Evolutionary conservation across 2,888 invertebrate species (phyloP).

Genomic region (Tenthredo scrophulariae): DNA sequence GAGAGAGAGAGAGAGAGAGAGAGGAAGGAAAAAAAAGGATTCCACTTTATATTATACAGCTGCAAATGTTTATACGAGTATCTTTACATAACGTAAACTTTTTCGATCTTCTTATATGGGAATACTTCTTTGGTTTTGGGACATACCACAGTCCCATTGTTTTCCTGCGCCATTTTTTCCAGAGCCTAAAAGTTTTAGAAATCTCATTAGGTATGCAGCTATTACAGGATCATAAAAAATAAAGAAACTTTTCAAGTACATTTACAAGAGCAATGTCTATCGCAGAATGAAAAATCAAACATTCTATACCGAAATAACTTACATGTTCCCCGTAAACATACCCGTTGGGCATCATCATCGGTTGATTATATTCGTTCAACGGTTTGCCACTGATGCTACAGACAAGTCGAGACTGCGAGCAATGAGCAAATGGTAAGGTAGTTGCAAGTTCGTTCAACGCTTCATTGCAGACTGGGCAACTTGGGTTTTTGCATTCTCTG

Average conservation of each 20-base stretch:
- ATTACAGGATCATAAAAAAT: not conserved
- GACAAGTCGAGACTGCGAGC: slow-evolving; percentile 96
- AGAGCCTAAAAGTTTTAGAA: slow-evolving; percentile 84
- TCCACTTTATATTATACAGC: slow-evolving; percentile 56
- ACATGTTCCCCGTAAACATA: slow-evolving; percentile 97
- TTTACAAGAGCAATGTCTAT: not conserved
- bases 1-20: slow-evolving; percentile 48
- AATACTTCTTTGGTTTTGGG: slow-evolving; percentile 96
- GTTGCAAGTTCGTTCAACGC: slow-evolving; percentile 92
- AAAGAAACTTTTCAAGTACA: not conserved
- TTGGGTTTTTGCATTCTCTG: slow-evolving; percentile 86
- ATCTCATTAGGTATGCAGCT: not conserved
- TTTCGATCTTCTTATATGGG: slow-evolving; percentile 94
- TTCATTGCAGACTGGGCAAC: slow-evolving; percentile 96
- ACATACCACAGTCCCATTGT: slow-evolving; percentile 95
- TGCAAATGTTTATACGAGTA: slow-evolving; percentile 43
- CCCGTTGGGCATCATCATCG: slow-evolving; percentile 99
- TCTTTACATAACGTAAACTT: slow-evolving; percentile 97
- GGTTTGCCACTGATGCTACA: slow-evolving; percentile 94
- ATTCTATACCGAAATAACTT: slow-evolving; percentile 59
- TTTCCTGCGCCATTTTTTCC: slow-evolving; percentile 93
- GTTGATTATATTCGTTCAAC: slow-evolving; percentile 98
- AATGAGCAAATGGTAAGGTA: slow-evolving; percentile 95
- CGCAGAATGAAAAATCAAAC: not conserved
- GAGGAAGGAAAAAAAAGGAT: slow-evolving; percentile 51